These are phyloP conservation scores for Leucosticte australis DNA, from an alignment of 2,113 vertebrate genomes.

Conservation along the genomic window DNA sequence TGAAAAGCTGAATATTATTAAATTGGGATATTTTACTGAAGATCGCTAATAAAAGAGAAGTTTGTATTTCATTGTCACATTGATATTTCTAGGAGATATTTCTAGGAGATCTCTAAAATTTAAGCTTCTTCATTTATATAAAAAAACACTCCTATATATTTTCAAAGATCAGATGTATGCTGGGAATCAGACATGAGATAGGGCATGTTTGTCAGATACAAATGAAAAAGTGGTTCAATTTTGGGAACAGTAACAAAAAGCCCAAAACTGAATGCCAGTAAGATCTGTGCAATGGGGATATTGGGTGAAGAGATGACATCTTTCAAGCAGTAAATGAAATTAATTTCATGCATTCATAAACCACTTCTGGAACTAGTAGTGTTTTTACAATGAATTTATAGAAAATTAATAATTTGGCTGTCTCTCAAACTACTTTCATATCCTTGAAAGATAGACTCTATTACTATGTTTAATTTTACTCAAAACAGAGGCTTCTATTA, in stretches of 20 bases:
- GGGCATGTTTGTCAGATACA: not conserved
- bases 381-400: not conserved
- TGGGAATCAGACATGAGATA: not conserved
- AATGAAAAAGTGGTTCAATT: not conserved
- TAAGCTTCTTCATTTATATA: not conserved
- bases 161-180: not conserved
- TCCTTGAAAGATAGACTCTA: not conserved
- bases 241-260: not conserved
- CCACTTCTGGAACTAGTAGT: not conserved
- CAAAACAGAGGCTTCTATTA: not conserved
- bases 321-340: not conserved
- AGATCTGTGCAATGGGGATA: not conserved
- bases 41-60: not conserved
- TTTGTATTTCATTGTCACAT: not conserved
- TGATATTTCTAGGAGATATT: not conserved
- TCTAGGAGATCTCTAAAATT: not conserved
- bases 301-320: fast-evolving
- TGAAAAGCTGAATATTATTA: not conserved
- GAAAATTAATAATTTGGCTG: not conserved
- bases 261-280: not conserved
- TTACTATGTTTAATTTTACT: not conserved
- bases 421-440: not conserved
- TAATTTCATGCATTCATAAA: not conserved
- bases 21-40: not conserved
- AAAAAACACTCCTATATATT: not conserved